Percentiles rank a stretch among this genome's conserved stretches.
Evolutionary conservation across 2,888 invertebrate genomes (phyloP).

Genomic region (Pseudococcus viburni): DNA sequence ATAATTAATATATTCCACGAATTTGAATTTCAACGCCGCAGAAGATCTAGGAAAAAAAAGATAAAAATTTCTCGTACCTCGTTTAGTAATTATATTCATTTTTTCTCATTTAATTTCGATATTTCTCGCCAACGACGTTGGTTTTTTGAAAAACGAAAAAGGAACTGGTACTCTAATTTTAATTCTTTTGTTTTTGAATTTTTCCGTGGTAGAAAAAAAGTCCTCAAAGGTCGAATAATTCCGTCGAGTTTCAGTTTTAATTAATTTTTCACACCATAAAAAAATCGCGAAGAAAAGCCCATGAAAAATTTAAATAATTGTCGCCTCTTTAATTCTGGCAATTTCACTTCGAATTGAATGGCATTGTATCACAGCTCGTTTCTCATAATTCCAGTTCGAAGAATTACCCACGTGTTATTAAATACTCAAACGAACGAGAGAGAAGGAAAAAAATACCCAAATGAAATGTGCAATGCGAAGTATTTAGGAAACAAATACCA

Average conservation of each 20-base stretch:
- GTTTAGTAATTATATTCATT: conserved; percentile 15
- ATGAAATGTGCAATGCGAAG: not conserved
- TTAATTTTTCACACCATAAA: not conserved
- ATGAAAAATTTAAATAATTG: not conserved
- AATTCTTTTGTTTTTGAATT: not conserved
- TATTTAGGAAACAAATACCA: not conserved
- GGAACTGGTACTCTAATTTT: not conserved
- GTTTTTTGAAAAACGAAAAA: not conserved
- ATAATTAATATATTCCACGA: conserved; percentile 2
- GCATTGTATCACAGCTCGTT: not conserved
- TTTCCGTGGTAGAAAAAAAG: not conserved
- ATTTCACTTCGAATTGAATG: not conserved
- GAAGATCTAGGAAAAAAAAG: no score
- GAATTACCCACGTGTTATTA: not conserved
- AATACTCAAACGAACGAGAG: not conserved
- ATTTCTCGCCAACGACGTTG: not conserved
- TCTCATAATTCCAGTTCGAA: not conserved
- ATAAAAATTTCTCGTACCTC: not conserved
- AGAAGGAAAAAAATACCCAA: not conserved
- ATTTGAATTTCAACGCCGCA: not conserved
- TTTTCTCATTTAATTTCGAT: conserved; percentile 29
- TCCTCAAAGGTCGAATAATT: not conserved
- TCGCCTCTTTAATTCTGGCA: not conserved
- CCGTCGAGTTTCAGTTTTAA: not conserved
- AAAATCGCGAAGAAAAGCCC: not conserved